Evolutionary conservation across 2,888 invertebrate species (phyloP), one percentile per base, ranked within the genome.

Genomic region (Ormyrus nitidulus): DNA sequence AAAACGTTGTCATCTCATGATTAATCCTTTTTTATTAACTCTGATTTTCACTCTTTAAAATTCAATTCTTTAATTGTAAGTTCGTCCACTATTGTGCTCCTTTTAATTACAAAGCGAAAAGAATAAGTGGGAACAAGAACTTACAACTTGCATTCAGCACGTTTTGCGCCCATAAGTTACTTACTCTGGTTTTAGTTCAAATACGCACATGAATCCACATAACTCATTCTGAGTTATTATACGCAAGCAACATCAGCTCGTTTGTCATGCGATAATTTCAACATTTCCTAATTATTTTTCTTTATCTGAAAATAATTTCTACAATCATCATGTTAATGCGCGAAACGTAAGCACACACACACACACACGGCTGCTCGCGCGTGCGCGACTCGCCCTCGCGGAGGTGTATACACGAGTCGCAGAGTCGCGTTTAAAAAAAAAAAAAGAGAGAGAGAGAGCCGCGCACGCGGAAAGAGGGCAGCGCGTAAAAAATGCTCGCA

Each of bases 401-500:
- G 34, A 34, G 4, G 34, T 34, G 34, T 34, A 34, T 0, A 4
- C 4, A 4, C 34, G 4, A 34, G 34, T 34, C 34, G 34, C 34
- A 4, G 34, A 4, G 34, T 34, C 4, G 34, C 34, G 34, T 34
- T 34, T 34, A 34, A 34, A 34, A 34, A 19, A 19, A 19, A 19
- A 19, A 19, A 0, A 13, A 1, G 34, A 34, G 34, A 34, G 34
- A 34, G 34, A 34, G 34, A 34, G 34, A 34, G 34, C 19, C 19
- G 1, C 1, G 19, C 19, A 2, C 0, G 34, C 34, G 4, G 5
- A 56, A 56, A 56, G n/a, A 56, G 6, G n/a, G 56, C 9, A 5
- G 56, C 56, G 56, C 53, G 34, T 34, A 34, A 34, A n/a, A 78
- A 79, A 81, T 72, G 82, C 77, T 71, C 56, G 82, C 79, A 79